Base-by-base conservation (phyloP, 2,113 vertebrate genomes). In the Tragelaphus scriptus region DNA sequence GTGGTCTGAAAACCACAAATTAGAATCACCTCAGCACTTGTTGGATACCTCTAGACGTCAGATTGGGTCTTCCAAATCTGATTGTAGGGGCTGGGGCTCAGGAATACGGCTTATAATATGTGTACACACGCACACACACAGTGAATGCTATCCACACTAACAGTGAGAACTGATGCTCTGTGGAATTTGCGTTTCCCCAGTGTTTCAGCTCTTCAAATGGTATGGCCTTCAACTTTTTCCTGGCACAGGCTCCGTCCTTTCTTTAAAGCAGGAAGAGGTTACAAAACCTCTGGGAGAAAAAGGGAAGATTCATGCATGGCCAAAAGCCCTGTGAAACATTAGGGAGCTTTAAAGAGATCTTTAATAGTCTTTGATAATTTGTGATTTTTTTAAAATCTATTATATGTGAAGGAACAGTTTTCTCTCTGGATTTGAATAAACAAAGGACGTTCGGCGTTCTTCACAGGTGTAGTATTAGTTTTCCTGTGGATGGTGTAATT, bases 341-440 rank as follows among this genome's bases (percentile, higher is more conserved):
- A 75, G 11, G 16, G 16, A 15, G 32, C 71, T 79, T 80, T 87
- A 79, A 47, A 77, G 25, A 88, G 40, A 88, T 47, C 32, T 63
- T 85, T 65, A 75, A 47, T 40, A 23, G 58, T 55, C n/a, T 75
- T 63, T 77, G 36, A 14, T 79, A 63, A 84, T 79, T 59, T 44
- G 55, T 92, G 9, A 5, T 11, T 61, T 85, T 88, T 87, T 6
- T 87, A 14, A 65, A 17, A 94, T 44, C n/a, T 82, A 23, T 47
- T 63, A 36, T n/a, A 63, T 44, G 32, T 30, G 79, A 89, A 89
- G 44, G 28, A 63, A 19, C 4, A 63, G 6, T 80, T 85, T 89
- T 61, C 21, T 95, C 95, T 93, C 49, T 91, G 44, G 11, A 53
- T 87, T 87, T 87, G 87, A 94, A 79, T 61, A 94, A 95, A 49